A percentile compares a stretch with the other conserved stretches of the same genome.
phyloP scores from a whole-genome alignment of 2,888 invertebrate species.

The Caenorhabditis becei region DNA sequence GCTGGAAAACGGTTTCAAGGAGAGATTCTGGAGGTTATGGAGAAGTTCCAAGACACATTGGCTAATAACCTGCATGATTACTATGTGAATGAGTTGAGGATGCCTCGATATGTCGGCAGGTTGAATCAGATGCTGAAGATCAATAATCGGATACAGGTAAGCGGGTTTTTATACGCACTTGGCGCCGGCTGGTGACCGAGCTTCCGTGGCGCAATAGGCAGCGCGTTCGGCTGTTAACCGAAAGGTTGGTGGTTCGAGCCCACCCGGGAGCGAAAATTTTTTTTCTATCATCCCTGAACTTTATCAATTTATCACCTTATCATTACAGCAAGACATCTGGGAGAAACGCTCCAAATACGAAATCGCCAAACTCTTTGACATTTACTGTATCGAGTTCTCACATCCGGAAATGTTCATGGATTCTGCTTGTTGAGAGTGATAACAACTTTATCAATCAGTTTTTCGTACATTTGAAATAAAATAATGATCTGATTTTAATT shows the following conservation, averaged over 20 bases:
- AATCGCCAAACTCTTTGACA: constrained; percentile 64
- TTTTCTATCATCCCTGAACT: constrained; percentile 2
- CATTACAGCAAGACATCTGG: constrained; percentile 64
- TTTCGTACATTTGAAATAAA: no score
- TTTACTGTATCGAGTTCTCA: constrained; percentile 60
- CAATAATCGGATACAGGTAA: constrained; percentile 65
- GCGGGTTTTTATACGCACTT: neutral
- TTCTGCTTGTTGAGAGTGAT: neutral
- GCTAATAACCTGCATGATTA: constrained; percentile 59
- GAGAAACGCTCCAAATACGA: constrained; percentile 61
- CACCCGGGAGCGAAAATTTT: constrained; percentile 72
- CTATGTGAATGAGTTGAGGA: constrained; percentile 49
- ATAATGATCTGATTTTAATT: neutral
- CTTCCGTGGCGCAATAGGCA: constrained; percentile 82
- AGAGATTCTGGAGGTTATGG: constrained; percentile 48
- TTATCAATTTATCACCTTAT: neutral
- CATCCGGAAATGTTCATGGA: constrained; percentile 57
- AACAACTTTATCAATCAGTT: no score
- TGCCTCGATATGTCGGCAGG: constrained; percentile 62
- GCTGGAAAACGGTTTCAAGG: constrained; percentile 53
- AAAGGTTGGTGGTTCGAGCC: constrained; percentile 97
- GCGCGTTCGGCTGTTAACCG: constrained; percentile 99
- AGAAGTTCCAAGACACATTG: constrained; percentile 48
- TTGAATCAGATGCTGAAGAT: constrained; percentile 65
- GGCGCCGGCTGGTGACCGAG: constrained; percentile 7